phyloP scores from a whole-genome alignment of 2,797 vertebrate species.

The Trichosurus vulpecula region DNA sequence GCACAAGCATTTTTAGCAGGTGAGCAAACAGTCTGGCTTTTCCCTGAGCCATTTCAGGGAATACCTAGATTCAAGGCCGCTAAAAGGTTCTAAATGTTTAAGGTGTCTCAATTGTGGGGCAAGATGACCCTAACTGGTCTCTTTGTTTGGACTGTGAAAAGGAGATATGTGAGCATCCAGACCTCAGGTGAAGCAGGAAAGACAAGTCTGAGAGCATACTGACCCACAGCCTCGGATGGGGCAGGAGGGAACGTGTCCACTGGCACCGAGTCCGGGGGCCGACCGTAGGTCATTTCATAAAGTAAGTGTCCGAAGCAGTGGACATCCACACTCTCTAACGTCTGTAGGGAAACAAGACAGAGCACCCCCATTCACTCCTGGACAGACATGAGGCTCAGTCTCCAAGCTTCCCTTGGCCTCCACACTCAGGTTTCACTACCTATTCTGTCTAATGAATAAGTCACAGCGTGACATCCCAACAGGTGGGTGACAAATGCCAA shows the following conservation, averaged over 20 bases:
- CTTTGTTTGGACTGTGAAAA: conserved; percentile 35
- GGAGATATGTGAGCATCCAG: not conserved
- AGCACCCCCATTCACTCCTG: not conserved
- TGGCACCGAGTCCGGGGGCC: conserved; percentile 91
- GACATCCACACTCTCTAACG: conserved; percentile 93
- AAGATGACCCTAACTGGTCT: conserved; percentile 9
- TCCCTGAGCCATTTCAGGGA: not conserved
- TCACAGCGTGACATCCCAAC: not conserved
- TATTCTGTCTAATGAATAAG: not conserved
- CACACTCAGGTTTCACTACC: not conserved
- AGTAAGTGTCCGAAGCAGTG: conserved; percentile 96
- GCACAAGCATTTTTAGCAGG: conserved; percentile 19
- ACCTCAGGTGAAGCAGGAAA: not conserved
- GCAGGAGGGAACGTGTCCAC: conserved; percentile 90
- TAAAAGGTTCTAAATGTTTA: not conserved
- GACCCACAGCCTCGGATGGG: conserved; percentile 91
- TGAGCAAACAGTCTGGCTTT: not conserved
- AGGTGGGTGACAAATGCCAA: conserved; percentile 14
- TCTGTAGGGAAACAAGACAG: conserved; percentile 83
- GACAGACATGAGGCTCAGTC: not conserved
- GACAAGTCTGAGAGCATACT: conserved; percentile 77
- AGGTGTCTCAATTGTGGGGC: conserved; percentile 4
- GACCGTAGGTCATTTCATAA: conserved; percentile 97
- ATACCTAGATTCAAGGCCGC: not conserved
- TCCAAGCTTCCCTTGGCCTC: conserved; percentile 5